Conservation (phyloP, 2,113 vertebrate species). For the Mirounga angustirostris region DNA sequence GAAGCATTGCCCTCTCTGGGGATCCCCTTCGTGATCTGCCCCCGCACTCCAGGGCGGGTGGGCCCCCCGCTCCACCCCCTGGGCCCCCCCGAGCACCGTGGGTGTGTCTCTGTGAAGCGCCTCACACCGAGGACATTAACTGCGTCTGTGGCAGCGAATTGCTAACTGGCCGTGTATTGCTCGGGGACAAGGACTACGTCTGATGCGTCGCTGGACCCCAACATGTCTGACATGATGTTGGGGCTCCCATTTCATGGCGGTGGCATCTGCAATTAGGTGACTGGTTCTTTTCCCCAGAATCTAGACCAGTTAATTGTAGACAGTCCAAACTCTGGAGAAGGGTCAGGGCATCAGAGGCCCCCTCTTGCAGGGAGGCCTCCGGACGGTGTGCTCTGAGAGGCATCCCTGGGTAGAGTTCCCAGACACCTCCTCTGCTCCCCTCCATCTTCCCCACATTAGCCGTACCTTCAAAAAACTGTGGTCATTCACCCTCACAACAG, state of each 20-base stretch:
- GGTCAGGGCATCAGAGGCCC: neutral
- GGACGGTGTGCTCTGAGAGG: neutral
- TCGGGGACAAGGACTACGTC: neutral
- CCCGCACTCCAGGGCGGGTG: neutral
- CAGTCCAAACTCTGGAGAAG: neutral
- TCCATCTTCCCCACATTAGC: neutral
- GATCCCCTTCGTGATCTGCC: too few relatives aligned
- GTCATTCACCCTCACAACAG: neutral
- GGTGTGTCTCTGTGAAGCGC: fast-evolving
- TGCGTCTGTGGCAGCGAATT: fast-evolving
- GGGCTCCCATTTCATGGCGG: neutral
- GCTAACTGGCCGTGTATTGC: neutral
- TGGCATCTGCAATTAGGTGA: neutral
- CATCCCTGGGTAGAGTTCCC: too few relatives aligned
- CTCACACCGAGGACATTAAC: neutral
- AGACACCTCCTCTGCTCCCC: neutral
- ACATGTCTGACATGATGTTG: neutral
- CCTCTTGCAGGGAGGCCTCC: neutral
- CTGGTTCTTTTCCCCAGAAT: neutral
- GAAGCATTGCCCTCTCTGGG: too few relatives aligned
- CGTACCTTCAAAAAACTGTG: neutral
- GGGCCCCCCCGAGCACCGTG: neutral
- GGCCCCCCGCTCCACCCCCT: neutral
- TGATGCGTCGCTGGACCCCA: neutral
- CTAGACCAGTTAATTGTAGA: neutral